phyloP scores from a whole-genome alignment of 2,888 invertebrate species.

The Rutpela maculata region DNA sequence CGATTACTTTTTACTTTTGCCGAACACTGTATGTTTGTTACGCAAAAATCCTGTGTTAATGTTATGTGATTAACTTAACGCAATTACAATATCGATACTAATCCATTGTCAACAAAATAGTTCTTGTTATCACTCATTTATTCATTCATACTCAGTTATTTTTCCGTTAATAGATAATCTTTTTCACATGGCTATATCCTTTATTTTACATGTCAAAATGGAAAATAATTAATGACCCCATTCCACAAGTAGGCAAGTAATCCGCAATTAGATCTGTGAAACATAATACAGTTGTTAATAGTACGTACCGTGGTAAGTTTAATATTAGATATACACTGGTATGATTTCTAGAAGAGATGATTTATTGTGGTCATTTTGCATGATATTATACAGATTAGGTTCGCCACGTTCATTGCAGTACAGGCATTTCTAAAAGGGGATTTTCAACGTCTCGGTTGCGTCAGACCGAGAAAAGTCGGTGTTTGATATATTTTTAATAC shows the following conservation, averaged over 20 bases:
- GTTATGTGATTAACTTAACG: too few relatives aligned
- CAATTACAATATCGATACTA: too few relatives aligned
- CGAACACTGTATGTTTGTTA: too few relatives aligned
- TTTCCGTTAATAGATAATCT: background rate
- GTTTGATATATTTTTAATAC: too few relatives aligned
- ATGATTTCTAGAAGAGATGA: conserved; percentile 28
- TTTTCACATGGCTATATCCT: conserved; percentile 1
- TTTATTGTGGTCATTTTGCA: conserved; percentile 38
- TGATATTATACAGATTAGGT: background rate
- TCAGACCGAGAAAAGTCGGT: too few relatives aligned
- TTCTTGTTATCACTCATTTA: background rate
- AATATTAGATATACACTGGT: conserved; percentile 15
- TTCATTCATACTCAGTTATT: background rate
- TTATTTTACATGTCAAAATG: conserved; percentile 32
- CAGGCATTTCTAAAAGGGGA: background rate
- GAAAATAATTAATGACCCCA: conserved; percentile 25
- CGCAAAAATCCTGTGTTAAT: too few relatives aligned
- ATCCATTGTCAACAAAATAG: too few relatives aligned
- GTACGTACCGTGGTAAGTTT: conserved; percentile 21
- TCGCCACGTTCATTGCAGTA: background rate
- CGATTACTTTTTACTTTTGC: too few relatives aligned
- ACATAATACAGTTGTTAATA: conserved; percentile 33
- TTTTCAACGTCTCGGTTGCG: background rate
- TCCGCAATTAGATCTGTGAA: conserved; percentile 34
- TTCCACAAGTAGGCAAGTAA: conserved; percentile 38